Evolutionary conservation across 1,140 invertebrate species (phyloP), one percentile per base, ranked within the genome.

Genomic region (Monochamus saltuarius): DNA sequence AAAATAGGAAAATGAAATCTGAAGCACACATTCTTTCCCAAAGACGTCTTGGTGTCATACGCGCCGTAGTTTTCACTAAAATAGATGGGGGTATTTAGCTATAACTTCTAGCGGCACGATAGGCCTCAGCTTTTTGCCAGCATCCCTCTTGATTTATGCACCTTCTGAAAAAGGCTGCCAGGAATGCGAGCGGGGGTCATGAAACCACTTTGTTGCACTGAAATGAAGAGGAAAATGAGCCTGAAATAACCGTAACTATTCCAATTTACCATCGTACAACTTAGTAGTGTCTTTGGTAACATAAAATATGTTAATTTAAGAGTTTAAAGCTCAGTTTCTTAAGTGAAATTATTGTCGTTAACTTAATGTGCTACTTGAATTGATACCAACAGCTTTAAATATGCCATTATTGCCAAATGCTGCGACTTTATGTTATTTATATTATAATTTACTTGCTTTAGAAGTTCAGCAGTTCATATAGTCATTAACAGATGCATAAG

Each of bases 151-250:
- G 43, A 46, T 46, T 46, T 46, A 46, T 46, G 43, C 43, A 46
- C 43, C 22, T 46, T 46, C 43, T 46, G 43, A 14, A 46, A 46
- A 46, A 46, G 43, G 17, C 16, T 19, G 10, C 16, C 16, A 17
- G 43, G 43, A 46, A 46, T 46, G 7, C 43, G 10, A 46, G 43
- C 43, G 10, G 43, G 43, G 43, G 16, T 46, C 43, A 46, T 17
- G 43, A 46, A 46, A 46, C 43, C 43, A 46, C 16, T 46, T 46
- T 46, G 43, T 46, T 46, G 43, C 43, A 46, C 39, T 46, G 22
- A 46, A 46, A 46, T 46, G n/a, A 46, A 46, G 43, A 46, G 43
- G 43, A 19, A 46, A 46, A 46, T 46, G 43, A 46, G 43, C 17
- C 13, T 19, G 43, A 9, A 46, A 46, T 46, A 46, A 19, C 43